Percentiles rank a stretch among this genome's conserved stretches.
Conservation (phyloP, 53 echinoderm and acorn worm species). For the Patiria pectinifera region DNA sequence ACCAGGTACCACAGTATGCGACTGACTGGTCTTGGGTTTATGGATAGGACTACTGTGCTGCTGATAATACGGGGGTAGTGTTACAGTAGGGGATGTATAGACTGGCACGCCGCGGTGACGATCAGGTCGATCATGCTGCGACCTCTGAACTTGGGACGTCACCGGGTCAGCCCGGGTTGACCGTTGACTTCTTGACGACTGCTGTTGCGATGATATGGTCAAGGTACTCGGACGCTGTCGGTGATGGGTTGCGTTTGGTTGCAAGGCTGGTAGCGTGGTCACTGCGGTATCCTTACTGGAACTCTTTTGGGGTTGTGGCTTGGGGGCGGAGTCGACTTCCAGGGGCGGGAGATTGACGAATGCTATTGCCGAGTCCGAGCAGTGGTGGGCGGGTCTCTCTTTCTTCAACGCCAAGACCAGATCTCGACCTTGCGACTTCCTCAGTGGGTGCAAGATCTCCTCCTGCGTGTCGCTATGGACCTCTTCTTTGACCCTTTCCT, state of each 20-base stretch:
- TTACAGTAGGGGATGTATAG: slow-evolving; percentile 69
- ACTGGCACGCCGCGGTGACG: slow-evolving; percentile 30
- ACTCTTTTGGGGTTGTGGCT: slow-evolving; percentile 40
- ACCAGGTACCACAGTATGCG: slow-evolving; percentile 11
- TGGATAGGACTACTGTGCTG: slow-evolving; percentile 86
- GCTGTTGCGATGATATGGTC: slow-evolving; percentile 45
- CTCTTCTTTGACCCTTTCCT: slow-evolving; percentile 74
- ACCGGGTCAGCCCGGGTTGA: slow-evolving; percentile 21
- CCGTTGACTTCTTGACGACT: slow-evolving; percentile 33
- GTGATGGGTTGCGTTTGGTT: slow-evolving; percentile 53
- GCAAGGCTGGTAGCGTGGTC: slow-evolving; percentile 53
- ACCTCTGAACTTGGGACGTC: slow-evolving; percentile 46
- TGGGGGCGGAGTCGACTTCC: slow-evolving; percentile 67
- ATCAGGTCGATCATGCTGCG: slow-evolving; percentile 50
- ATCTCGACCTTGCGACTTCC: slow-evolving; percentile 54
- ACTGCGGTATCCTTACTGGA: slow-evolving; percentile 21
- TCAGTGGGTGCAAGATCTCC: slow-evolving; percentile 29
- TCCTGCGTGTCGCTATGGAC: slow-evolving; percentile 59
- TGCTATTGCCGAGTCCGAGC: slow-evolving; percentile 83
- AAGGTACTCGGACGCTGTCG: slow-evolving; percentile 65
- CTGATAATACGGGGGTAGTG: slow-evolving; percentile 61
- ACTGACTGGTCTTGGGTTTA: slow-evolving; percentile 72
- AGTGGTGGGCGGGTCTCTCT: slow-evolving; percentile 80
- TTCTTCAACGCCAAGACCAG: slow-evolving; percentile 79
- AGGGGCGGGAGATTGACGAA: slow-evolving; percentile 96